Evolutionary conservation across 2,797 vertebrate species (phyloP).

Genomic region (Chelon auratus): DNA sequence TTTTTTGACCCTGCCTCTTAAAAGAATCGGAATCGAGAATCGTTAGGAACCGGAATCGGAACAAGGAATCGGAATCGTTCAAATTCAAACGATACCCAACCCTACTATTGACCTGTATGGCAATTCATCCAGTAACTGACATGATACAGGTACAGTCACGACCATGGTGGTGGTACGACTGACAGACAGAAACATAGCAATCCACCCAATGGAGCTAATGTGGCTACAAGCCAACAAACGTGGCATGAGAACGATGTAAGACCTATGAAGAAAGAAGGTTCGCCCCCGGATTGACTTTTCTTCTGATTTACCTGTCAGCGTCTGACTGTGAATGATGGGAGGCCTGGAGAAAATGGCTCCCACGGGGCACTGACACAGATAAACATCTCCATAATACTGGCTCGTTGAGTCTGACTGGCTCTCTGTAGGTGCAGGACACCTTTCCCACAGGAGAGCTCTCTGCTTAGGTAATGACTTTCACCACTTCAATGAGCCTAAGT

Average conservation of each 20-base stretch:
- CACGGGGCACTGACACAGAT: neutral
- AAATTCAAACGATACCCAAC: too few species aligned
- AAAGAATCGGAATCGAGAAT: too few species aligned
- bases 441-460: conserved; percentile 26
- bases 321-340: neutral
- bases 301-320: neutral
- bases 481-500: conserved; percentile 4
- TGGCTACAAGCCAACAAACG: neutral
- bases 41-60: too few species aligned
- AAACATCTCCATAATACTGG: conserved; percentile 50
- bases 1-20: too few species aligned
- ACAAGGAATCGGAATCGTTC: too few species aligned
- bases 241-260: neutral
- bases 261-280: neutral
- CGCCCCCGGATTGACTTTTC: neutral
- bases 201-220: too few species aligned
- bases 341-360: conserved; percentile 22
- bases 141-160: too few species aligned
- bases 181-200: too few species aligned
- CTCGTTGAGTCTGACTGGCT: conserved; percentile 43
- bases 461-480: conserved; percentile 33
- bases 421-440: conserved; percentile 10
- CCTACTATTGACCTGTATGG: too few species aligned
- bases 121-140: neutral
- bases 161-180: too few species aligned